Evolutionary conservation across 2,113 vertebrate genomes (phyloP).

Genomic region (Rafetus swinhoei): DNA sequence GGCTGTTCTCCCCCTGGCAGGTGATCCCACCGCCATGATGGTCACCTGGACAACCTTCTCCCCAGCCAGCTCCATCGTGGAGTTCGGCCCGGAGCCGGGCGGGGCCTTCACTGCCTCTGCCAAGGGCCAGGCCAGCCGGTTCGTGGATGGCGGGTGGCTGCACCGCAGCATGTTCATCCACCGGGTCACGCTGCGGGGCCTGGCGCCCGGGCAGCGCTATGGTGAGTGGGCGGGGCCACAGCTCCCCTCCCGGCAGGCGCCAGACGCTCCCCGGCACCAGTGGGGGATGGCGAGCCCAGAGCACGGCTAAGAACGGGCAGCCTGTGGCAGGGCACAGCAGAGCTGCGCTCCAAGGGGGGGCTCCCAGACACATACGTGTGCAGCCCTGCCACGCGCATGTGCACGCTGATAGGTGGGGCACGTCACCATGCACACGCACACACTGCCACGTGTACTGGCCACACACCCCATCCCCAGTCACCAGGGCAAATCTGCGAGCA

Average conservation of each 20-base stretch:
- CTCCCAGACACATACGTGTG: not conserved
- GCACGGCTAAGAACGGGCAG: too few relatives aligned
- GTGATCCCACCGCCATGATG: slow-evolving; percentile 79
- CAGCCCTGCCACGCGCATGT: not conserved
- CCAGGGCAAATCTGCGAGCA: too few relatives aligned
- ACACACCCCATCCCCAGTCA: too few relatives aligned
- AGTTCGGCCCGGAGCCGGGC: slow-evolving; percentile 73
- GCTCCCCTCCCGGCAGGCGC: not conserved
- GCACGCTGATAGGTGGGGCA: not conserved
- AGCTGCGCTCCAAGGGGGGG: too few relatives aligned
- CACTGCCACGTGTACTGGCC: too few relatives aligned
- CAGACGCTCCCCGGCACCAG: too few relatives aligned
- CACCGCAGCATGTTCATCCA: slow-evolving; percentile 83
- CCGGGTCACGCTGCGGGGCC: slow-evolving; percentile 78
- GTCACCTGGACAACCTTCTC: slow-evolving; percentile 88
- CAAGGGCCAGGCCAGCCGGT: slow-evolving; percentile 71
- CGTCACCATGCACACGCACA: too few relatives aligned
- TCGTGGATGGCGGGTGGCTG: slow-evolving; percentile 84
- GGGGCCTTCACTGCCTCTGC: slow-evolving; percentile 73
- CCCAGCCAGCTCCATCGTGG: slow-evolving; percentile 79
- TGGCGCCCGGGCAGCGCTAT: slow-evolving; percentile 80
- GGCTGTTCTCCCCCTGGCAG: slow-evolving; percentile 53
- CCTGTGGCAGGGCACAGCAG: too few relatives aligned
- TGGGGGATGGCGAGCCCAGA: too few relatives aligned
- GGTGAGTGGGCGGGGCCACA: slow-evolving; percentile 62